These are phyloP conservation scores for Watsonalla cultraria DNA, from an alignment of 2,888 invertebrate species.

Conservation along the genomic window DNA sequence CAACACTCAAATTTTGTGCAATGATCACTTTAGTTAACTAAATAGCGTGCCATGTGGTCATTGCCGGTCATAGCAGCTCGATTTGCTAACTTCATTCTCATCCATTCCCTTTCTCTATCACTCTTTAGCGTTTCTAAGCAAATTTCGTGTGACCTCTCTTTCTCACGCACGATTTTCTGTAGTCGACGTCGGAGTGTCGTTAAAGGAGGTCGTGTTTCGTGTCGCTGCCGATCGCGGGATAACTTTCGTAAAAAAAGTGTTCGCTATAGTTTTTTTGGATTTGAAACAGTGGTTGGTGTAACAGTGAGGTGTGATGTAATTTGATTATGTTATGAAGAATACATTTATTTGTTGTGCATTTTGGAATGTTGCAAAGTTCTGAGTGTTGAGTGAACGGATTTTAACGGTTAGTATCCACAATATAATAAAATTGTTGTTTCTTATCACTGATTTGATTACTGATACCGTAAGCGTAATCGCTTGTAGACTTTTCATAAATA, in stretches of 20 bases:
- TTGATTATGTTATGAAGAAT: constrained; percentile 21
- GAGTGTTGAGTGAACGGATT: constrained; percentile 46
- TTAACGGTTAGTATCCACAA: constrained; percentile 36
- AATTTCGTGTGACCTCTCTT: constrained; percentile 48
- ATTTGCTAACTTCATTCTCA: constrained; percentile 56
- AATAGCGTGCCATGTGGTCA: constrained; percentile 73
- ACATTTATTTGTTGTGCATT: constrained; percentile 32
- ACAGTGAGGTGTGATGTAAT: constrained; percentile 26
- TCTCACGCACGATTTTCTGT: constrained; percentile 46
- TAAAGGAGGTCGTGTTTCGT: constrained; percentile 28
- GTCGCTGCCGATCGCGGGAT: constrained; percentile 32
- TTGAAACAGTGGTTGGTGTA: constrained; percentile 44
- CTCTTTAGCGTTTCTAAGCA: constrained; percentile 32
- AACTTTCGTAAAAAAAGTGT: constrained; percentile 67
- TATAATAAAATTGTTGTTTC: constrained; percentile 27
- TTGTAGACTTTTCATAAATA: constrained; percentile 26
- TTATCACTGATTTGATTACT: constrained; percentile 42
- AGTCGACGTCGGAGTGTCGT: constrained; percentile 45
- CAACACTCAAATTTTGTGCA: constrained; percentile 62
- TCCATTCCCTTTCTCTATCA: constrained; percentile 38
- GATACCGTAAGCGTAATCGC: constrained; percentile 31
- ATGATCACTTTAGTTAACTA: constrained; percentile 54
- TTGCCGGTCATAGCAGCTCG: constrained; percentile 45
- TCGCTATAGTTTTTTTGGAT: constrained; percentile 49
- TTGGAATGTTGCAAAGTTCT: constrained; percentile 64